Conservation (phyloP, 1,140 invertebrate species). For the Drosophila nebulosa region DNA sequence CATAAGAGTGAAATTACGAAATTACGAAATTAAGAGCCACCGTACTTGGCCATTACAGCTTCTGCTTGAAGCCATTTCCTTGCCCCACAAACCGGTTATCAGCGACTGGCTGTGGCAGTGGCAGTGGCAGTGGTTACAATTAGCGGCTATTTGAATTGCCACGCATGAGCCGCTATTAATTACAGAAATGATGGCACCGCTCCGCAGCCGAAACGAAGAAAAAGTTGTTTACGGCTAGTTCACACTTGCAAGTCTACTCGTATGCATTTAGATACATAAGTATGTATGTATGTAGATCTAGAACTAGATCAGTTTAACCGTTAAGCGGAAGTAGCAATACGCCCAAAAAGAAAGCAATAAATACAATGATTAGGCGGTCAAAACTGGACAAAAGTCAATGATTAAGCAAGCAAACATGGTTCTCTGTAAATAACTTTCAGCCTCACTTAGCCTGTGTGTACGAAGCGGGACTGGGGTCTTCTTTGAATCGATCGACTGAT, state of each 20-base stretch:
- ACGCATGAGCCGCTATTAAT: conserved; percentile 72
- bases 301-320: conserved; percentile 28
- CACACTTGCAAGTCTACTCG: background rate
- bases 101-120: conserved; percentile 4
- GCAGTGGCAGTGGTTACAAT: conserved; percentile 59
- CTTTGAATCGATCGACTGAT: conserved; percentile 29
- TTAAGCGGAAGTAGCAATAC: conserved; percentile 59
- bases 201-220: conserved; percentile 47
- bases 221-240: conserved; percentile 54
- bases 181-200: conserved; percentile 66
- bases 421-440: conserved; percentile 2
- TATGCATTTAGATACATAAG: too few species aligned
- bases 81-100: conserved; percentile 53
- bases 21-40: conserved; percentile 51
- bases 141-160: conserved; percentile 72
- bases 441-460: background rate
- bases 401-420: background rate
- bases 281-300: conserved; percentile 26
- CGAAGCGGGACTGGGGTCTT: background rate
- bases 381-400: background rate
- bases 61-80: conserved; percentile 46
- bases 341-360: conserved; percentile 13
- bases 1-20: conserved; percentile 61
- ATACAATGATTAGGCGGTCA: background rate
- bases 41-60: conserved; percentile 26